Percentiles rank a stretch among this genome's conserved stretches.
These are phyloP conservation scores for Phycodurus eques DNA, from an alignment of 2,113 vertebrate species.

Conservation along the genomic window DNA sequence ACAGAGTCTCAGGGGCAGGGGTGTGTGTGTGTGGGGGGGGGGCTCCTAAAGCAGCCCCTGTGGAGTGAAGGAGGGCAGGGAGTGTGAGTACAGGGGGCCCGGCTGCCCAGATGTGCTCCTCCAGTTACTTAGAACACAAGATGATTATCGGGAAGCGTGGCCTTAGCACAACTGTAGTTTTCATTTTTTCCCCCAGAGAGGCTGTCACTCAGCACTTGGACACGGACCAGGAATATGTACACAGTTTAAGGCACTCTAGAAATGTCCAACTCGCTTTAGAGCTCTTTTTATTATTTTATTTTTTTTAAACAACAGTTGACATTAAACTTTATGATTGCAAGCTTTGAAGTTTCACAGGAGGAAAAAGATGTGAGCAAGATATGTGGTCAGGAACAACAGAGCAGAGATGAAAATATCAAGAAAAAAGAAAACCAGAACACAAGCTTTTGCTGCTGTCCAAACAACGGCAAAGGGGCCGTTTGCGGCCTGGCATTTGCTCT, in stretches of 20 bases:
- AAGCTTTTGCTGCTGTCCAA: no score
- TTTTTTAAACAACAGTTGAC: neutral
- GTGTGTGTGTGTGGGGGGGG: no score
- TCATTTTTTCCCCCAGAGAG: slow-evolving; percentile 13
- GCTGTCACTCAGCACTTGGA: slow-evolving; percentile 7
- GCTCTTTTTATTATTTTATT: slow-evolving; percentile 24
- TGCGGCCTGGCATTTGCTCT: neutral
- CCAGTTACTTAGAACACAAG: slow-evolving; percentile 22
- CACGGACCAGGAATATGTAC: neutral
- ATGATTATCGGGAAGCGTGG: slow-evolving; percentile 28
- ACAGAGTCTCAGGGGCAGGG: slow-evolving; percentile 22
- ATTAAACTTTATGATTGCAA: slow-evolving; percentile 25
- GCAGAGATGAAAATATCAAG: neutral
- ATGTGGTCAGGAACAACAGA: neutral
- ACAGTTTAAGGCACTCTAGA: neutral
- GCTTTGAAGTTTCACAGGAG: slow-evolving; percentile 44
- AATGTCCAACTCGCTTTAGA: neutral
- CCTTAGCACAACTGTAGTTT: slow-evolving; percentile 34
- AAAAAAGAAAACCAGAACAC: neutral
- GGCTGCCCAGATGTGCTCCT: slow-evolving; percentile 51
- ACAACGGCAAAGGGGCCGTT: neutral
- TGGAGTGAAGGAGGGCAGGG: slow-evolving; percentile 6
- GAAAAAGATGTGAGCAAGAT: slow-evolving; percentile 9
- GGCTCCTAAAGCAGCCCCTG: slow-evolving; percentile 27
- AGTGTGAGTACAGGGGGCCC: slow-evolving; percentile 31